A percentile compares a stretch with the other conserved stretches of the same genome.
Conservation (phyloP, 1,140 invertebrate species). For the Drosophila asahinai region DNA sequence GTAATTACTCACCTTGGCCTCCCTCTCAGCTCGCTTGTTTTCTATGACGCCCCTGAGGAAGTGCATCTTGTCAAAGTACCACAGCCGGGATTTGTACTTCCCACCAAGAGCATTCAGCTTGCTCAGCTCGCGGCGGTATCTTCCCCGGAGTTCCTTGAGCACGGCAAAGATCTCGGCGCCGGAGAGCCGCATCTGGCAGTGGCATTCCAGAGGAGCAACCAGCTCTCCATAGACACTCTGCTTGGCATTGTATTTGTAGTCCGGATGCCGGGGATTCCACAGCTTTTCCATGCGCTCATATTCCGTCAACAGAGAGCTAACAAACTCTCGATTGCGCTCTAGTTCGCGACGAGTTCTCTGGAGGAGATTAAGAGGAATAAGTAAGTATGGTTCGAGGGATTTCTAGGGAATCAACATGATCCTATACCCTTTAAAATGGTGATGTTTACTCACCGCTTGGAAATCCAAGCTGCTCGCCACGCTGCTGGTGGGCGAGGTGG, state of each 20-base stretch:
- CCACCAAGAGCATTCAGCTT: slow-evolving; percentile 56
- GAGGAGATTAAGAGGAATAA: too few species aligned
- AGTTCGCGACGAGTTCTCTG: slow-evolving; percentile 68
- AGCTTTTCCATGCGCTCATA: slow-evolving; percentile 76
- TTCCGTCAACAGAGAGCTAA: slow-evolving; percentile 57
- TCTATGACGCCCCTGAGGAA: slow-evolving; percentile 72
- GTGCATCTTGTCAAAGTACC: slow-evolving; percentile 75
- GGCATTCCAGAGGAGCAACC: slow-evolving; percentile 56
- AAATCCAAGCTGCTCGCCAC: slow-evolving; percentile 56
- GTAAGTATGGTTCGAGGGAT: too few species aligned
- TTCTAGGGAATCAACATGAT: not conserved
- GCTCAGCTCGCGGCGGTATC: slow-evolving; percentile 69
- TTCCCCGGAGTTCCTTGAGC: slow-evolving; percentile 65
- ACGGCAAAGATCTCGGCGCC: slow-evolving; percentile 72
- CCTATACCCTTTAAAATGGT: too few species aligned
- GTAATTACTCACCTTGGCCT: slow-evolving; percentile 56
- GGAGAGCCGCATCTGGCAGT: slow-evolving; percentile 58
- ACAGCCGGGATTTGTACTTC: slow-evolving; percentile 69
- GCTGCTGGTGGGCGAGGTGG: slow-evolving; percentile 67
- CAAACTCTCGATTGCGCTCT: slow-evolving; percentile 72
- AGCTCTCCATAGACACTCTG: slow-evolving; percentile 68
- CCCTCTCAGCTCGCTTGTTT: slow-evolving; percentile 65
- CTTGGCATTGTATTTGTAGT: slow-evolving; percentile 80
- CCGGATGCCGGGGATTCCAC: slow-evolving; percentile 78
- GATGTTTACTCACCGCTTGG: slow-evolving; percentile 51